Base-by-base conservation (phyloP, 2,888 invertebrate species). In the Dinocampus coccinellae region DNA sequence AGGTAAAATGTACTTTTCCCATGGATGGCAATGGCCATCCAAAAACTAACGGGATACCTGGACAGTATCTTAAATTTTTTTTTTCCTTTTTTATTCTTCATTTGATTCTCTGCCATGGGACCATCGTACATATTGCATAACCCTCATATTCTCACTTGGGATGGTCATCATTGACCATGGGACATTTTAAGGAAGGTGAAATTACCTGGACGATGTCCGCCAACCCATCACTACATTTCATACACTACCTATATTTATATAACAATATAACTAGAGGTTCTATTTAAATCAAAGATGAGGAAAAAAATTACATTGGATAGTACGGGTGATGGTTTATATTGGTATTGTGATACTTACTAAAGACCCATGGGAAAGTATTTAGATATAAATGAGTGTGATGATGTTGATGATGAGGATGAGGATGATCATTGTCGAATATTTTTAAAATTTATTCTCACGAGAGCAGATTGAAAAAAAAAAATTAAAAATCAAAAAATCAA, bases 281-380 rank as follows among this genome's bases (percentile, higher is more conserved):
- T 70, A 85, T 85, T 85, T 86, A 85, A 87, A 86, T 85, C 80
- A 83, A 2, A 13, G 85, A 80, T 78, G 83, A n/a, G n/a, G 13
- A n/a, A 81, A 85, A 83, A 84, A 84, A 80, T 82, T 83, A 80
- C 84, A 84, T 85, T 85, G 77, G 73, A 29, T 34, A 36, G 63
- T 75, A 78, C 78, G 78, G 79, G 79, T 47, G 47, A 47, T 47
- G n/a, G 47, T n/a, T 47, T 47, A 34, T 64, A 55, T 55, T 63
- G 57, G n/a, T n/a, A n/a, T 61, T 10, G 1, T 16, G n/a, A 58
- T 20, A 58, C 72, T 60, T 42, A 42, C 13, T 7, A 57, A 20
- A n/a, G 6, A 58, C 36, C 53, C 71, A 66, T 66, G 52, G 63
- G 70, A 61, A 53, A 60, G 3, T 64, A 24, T 16, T 7, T 47